A percentile compares a stretch with the other conserved stretches of the same genome.
These are phyloP conservation scores for Notothenia rossii DNA, from an alignment of 2,113 vertebrate genomes.

Conservation along the genomic window DNA sequence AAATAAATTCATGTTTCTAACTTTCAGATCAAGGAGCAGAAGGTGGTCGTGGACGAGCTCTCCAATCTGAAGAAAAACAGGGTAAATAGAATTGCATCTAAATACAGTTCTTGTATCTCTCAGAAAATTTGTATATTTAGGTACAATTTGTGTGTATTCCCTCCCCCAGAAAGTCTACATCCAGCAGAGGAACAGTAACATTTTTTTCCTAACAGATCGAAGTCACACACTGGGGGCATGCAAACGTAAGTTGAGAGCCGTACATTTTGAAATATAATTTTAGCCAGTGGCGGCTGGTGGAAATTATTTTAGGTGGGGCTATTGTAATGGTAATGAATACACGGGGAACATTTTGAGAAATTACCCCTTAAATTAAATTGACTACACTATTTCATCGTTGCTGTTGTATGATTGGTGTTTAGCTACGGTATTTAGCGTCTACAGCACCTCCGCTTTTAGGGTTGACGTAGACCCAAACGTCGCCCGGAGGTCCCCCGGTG, in stretches of 20 bases:
- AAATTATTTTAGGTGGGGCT: too few species aligned
- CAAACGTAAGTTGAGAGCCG: conserved; percentile 87
- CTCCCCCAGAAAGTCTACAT: conserved; percentile 89
- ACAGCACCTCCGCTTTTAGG: too few species aligned
- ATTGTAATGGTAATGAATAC: too few species aligned
- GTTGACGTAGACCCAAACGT: too few species aligned
- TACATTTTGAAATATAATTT: neutral
- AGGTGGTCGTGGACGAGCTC: conserved; percentile 92
- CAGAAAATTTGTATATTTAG: neutral
- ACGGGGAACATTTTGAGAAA: too few species aligned
- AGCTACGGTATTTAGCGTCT: too few species aligned
- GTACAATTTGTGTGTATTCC: neutral
- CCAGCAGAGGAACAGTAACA: conserved; percentile 95
- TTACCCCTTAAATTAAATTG: too few species aligned
- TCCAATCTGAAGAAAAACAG: conserved; percentile 94
- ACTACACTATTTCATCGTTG: too few species aligned
- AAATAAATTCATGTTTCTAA: conserved; percentile 28
- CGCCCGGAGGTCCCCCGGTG: too few species aligned
- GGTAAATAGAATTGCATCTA: conserved; percentile 75
- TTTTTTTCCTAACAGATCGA: conserved; percentile 93
- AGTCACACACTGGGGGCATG: conserved; percentile 86
- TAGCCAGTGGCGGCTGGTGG: too few species aligned
- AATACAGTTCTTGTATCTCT: neutral
- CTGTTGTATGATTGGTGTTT: too few species aligned
- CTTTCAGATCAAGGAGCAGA: conserved; percentile 93